Conservation (phyloP, 2,113 vertebrate species). For the Ariopsis seemanni region DNA sequence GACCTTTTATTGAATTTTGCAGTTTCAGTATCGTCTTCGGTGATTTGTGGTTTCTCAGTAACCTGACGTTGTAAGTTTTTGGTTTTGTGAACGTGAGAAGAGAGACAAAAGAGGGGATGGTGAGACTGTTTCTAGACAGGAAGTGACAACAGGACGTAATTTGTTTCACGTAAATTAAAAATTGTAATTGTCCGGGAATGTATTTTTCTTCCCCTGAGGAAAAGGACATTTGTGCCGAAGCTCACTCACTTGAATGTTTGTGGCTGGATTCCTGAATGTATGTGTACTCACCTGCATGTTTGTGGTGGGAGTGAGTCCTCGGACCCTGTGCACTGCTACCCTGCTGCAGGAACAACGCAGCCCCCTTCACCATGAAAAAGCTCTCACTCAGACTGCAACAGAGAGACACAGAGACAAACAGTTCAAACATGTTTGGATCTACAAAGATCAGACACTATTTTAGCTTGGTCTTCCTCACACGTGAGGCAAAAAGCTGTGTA, state of each 20-base stretch:
- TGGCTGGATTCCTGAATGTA: neutral
- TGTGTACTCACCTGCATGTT: constrained; percentile 82
- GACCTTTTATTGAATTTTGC: no score
- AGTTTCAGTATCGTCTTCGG: neutral
- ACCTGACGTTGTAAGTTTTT: neutral
- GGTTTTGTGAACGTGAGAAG: neutral
- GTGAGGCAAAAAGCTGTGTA: neutral
- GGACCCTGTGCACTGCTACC: constrained; percentile 84
- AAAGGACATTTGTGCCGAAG: neutral
- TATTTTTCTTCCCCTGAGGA: neutral
- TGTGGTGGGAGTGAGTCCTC: constrained; percentile 85
- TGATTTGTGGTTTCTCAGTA: neutral
- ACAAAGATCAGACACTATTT: neutral
- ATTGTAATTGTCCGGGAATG: neutral
- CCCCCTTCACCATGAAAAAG: constrained; percentile 99
- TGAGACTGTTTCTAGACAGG: neutral
- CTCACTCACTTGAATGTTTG: neutral
- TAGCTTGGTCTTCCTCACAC: neutral
- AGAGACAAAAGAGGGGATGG: neutral
- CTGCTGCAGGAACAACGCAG: constrained; percentile 93
- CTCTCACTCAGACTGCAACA: constrained; percentile 90
- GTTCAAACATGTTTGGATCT: neutral
- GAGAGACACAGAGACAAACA: constrained; percentile 15
- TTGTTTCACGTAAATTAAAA: neutral
- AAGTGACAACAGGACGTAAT: neutral